Base-by-base conservation (phyloP, 1,140 invertebrate species). In the Brachionus rubens region DNA sequence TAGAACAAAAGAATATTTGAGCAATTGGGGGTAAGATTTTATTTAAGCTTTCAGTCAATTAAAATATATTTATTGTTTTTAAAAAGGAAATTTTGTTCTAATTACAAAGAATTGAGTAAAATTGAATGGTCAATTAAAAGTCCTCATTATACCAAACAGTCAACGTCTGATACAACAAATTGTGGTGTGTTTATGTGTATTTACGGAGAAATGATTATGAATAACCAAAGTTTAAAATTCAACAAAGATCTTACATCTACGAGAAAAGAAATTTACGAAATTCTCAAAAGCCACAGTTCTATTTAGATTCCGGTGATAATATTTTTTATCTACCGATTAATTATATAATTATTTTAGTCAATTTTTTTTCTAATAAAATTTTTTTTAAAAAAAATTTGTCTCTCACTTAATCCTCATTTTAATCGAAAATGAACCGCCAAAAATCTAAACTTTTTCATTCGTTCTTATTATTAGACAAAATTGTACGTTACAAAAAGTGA, bases 191-290 rank as follows among this genome's bases (percentile, higher is more conserved):
- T 40, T 12, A 40, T 62, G 36, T 62, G 56, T 62, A 36, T 62
- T 40, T 62, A 40, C 40, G 56, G 14, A n/a, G 56, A 62, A 14
- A 40, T 19, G 14, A 62, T 62, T 62, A 40, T 40, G 19, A 62
- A 62, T 19, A 62, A 62, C 40, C 36, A 62, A 19, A 62, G 52
- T 56, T 56, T 56, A 56, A 56, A 56, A n/a, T 56, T 56, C n/a
- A 56, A 56, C 7, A 56, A 33, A 56, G 52, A 56, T n/a, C 14
- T 56, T 14, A n/a, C 12, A 28, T 28, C 7, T 30, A 56, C 16
- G 52, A 56, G 52, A 56, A 56, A 33, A 56, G 33, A 62, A 40
- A 62, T 62, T 62, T 62, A 40, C 40, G 56, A 62, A 40, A 62
- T 14, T 40, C 56, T 62, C 26, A 54, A 54, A 54, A 54, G 52